Evolutionary conservation across 2,888 invertebrate genomes (phyloP).

Genomic region (Leuctra nigra): DNA sequence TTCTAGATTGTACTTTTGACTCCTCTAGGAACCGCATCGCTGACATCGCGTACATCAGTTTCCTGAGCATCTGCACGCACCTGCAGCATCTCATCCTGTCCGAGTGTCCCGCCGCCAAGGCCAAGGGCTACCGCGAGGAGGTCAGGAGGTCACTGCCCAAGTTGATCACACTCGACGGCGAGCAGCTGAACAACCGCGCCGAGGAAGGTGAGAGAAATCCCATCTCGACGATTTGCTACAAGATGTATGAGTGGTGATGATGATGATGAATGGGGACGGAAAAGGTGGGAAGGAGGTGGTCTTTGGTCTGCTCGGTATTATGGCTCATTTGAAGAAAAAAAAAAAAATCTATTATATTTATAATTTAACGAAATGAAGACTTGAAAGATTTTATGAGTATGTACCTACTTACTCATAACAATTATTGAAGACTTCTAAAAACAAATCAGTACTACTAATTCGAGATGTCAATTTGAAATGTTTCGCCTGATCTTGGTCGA

Average conservation of each 20-base stretch:
- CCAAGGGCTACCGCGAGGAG: constrained; percentile 37
- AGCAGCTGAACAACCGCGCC: neutral
- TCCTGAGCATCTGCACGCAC: constrained; percentile 38
- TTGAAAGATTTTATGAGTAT: too few relatives aligned
- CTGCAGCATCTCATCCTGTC: constrained; percentile 37
- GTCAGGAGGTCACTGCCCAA: constrained; percentile 39
- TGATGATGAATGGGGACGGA: neutral
- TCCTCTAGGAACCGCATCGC: constrained; percentile 36
- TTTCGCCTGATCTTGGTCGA: neutral
- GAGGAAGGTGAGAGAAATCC: neutral
- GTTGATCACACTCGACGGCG: constrained; percentile 41
- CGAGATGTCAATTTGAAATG: too few relatives aligned
- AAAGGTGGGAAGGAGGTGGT: too few relatives aligned
- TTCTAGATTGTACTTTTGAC: neutral
- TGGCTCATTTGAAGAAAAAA: too few relatives aligned
- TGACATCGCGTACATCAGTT: constrained; percentile 35
- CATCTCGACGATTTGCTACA: neutral
- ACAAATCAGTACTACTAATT: too few relatives aligned
- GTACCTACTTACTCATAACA: too few relatives aligned
- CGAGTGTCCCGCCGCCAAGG: constrained; percentile 41
- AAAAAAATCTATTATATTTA: too few relatives aligned
- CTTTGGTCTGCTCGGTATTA: too few relatives aligned
- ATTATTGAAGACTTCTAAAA: too few relatives aligned
- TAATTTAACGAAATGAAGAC: too few relatives aligned
- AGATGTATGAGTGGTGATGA: neutral